Evolutionary conservation across 2,797 vertebrate genomes (phyloP).

Genomic region (Phoebastria nigripes): DNA sequence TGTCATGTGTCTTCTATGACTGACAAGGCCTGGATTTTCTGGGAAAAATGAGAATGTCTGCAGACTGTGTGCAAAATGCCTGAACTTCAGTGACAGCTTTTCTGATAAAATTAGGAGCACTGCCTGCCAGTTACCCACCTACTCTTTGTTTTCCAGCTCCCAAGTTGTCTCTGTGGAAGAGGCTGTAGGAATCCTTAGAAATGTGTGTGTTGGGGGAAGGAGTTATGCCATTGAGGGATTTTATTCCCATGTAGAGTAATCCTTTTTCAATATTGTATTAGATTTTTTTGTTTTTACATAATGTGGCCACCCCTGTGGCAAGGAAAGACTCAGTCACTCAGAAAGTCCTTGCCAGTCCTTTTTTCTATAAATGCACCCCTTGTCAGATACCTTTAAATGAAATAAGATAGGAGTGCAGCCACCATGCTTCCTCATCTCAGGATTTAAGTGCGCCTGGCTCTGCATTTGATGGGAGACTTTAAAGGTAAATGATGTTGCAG

Average conservation of each 20-base stretch:
- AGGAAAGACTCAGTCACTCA: background rate
- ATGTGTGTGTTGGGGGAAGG: background rate
- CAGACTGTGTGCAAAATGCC: background rate
- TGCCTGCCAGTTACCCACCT: background rate
- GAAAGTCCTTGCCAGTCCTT: background rate
- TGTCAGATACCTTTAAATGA: background rate
- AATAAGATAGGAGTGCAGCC: background rate
- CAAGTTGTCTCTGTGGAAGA: background rate
- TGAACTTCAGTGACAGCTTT: background rate
- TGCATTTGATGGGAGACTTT: background rate
- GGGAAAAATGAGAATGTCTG: background rate
- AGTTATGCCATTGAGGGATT: background rate
- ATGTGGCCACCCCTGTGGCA: rapidly evolving
- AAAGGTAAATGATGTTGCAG: background rate
- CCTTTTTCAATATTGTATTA: background rate
- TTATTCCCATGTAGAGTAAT: background rate
- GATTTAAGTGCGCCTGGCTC: background rate
- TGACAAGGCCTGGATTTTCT: background rate
- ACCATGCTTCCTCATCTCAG: background rate
- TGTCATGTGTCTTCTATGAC: background rate
- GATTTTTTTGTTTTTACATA: background rate
- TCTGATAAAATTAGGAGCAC: background rate
- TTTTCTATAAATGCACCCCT: background rate
- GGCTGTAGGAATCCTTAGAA: background rate
- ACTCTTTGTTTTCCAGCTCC: background rate